phyloP scores from a whole-genome alignment of 2,888 invertebrate genomes.

The Drosophila mimetica region DNA sequence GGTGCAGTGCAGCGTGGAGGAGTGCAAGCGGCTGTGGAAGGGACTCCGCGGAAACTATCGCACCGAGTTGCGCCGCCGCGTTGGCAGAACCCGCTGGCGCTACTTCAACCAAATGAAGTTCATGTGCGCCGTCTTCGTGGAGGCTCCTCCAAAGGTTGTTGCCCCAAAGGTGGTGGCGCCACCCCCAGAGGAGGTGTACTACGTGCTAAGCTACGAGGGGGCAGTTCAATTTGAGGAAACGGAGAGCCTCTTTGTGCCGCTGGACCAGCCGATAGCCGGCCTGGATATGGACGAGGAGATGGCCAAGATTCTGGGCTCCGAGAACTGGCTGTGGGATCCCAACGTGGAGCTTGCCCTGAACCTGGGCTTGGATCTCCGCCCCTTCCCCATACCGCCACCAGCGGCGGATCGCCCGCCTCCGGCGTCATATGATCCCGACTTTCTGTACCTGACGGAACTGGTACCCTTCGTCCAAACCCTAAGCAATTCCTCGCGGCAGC shows the following conservation, averaged over 20 bases:
- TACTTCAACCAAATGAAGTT: background rate
- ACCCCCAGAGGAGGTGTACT: background rate
- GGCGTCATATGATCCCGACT: background rate
- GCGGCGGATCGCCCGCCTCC: background rate
- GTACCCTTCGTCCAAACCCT: background rate
- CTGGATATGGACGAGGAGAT: conserved; percentile 3
- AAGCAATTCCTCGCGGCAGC: background rate
- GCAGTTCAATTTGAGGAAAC: background rate
- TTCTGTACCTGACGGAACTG: background rate
- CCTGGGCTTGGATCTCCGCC: background rate
- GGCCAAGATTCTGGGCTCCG: background rate
- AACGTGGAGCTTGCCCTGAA: background rate
- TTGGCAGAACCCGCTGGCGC: background rate
- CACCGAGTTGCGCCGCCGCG: background rate
- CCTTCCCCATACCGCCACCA: background rate
- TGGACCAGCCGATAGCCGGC: background rate
- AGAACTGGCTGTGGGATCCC: background rate
- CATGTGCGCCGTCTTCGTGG: background rate
- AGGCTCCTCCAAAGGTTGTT: rapidly evolving
- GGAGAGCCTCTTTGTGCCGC: background rate
- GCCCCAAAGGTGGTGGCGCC: too few relatives aligned
- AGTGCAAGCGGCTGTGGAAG: background rate
- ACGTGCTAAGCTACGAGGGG: rapidly evolving
- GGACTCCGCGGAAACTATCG: background rate
- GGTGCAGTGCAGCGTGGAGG: background rate